phyloP scores from a whole-genome alignment of 2,797 vertebrate species.

The Trichosurus vulpecula region DNA sequence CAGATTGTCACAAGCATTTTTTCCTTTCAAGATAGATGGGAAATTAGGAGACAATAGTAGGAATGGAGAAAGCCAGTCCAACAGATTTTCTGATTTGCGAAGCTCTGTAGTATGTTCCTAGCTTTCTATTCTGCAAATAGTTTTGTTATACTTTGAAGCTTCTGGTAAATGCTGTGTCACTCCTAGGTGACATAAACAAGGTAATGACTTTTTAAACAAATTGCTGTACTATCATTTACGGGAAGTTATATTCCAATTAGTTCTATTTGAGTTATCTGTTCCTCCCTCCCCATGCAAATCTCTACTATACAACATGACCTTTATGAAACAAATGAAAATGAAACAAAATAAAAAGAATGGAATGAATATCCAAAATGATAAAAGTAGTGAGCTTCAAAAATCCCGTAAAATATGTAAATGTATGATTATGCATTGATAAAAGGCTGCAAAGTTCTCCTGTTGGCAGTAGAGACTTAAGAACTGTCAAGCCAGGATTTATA shows the following conservation, averaged over 20 bases:
- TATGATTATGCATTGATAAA: constrained; percentile 84
- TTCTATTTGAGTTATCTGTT: no score
- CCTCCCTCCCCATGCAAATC: constrained; percentile 4
- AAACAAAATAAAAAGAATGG: constrained; percentile 56
- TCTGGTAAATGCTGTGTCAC: constrained; percentile 50
- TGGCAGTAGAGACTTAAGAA: constrained; percentile 71
- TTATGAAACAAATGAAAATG: constrained; percentile 38
- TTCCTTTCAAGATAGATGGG: constrained; percentile 46
- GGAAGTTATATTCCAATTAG: constrained; percentile 14
- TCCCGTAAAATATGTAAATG: constrained; percentile 80
- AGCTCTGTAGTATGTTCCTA: constrained; percentile 38
- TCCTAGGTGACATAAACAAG: constrained; percentile 56
- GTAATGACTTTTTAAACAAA: constrained; percentile 60
- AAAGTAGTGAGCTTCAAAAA: constrained; percentile 75
- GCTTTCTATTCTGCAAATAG: constrained; percentile 56
- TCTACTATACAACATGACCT: constrained; percentile 54
- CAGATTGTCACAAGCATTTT: constrained; percentile 15
- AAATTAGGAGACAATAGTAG: constrained; percentile 26
- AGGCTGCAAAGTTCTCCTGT: constrained; percentile 84
- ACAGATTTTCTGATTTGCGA: constrained; percentile 55
- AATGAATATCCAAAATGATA: constrained; percentile 32
- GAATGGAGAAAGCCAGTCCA: constrained; percentile 52
- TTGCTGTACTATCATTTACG: constrained; percentile 60
- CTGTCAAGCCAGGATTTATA: background rate
- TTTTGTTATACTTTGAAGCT: constrained; percentile 13